Conservation (phyloP, 1,140 invertebrate species). For the Drosophila kanapiae region DNA sequence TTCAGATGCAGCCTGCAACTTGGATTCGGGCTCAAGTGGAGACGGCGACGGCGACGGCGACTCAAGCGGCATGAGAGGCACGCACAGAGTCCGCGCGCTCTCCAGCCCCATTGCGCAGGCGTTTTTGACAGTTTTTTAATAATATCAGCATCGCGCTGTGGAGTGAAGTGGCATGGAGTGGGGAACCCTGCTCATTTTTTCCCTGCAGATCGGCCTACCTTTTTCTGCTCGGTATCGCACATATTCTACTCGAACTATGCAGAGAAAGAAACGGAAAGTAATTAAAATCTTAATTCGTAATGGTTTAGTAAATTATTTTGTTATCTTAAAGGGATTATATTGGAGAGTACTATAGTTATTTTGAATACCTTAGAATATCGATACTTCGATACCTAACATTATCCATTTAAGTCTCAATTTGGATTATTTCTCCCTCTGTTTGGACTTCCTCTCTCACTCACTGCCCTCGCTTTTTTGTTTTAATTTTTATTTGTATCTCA, state of each 20-base stretch:
- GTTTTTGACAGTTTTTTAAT: conserved; percentile 84
- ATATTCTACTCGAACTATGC: conserved; percentile 23
- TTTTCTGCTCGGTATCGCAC: conserved; percentile 49
- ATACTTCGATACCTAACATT: no score
- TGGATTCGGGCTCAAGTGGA: conserved; percentile 7
- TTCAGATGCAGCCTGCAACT: conserved; percentile 16
- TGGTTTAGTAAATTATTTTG: no score
- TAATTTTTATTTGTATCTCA: conserved; percentile 75
- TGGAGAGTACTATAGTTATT: no score
- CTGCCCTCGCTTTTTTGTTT: conserved; percentile 39
- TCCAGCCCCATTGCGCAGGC: conserved; percentile 70
- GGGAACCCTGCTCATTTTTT: conserved; percentile 11
- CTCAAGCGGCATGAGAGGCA: conserved; percentile 33
- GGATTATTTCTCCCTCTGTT: conserved; percentile 19
- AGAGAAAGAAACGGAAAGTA: conserved; percentile 14
- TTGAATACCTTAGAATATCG: no score
- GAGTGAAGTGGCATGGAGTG: conserved; percentile 24
- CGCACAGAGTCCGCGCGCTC: conserved; percentile 54
- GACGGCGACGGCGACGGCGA: neutral
- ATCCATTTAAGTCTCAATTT: neutral
- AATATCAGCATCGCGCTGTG: conserved; percentile 67
- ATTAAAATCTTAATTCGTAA: no score
- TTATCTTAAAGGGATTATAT: no score
- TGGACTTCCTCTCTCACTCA: neutral
- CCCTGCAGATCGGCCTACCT: conserved; percentile 66